Base-by-base conservation (phyloP, 2,888 invertebrate species). In the Tinea trinotella region DNA sequence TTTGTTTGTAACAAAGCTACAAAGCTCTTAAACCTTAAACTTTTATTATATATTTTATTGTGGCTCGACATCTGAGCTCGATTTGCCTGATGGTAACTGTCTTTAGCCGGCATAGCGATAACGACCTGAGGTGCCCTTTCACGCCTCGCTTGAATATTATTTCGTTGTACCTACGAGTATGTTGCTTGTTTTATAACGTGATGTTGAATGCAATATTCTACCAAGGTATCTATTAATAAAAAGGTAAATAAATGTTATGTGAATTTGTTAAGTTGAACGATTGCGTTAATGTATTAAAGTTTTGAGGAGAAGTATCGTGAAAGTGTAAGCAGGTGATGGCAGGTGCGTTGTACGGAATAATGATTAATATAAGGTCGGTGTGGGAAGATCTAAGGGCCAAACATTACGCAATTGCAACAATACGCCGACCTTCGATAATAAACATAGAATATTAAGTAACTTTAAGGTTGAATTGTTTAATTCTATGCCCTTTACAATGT, bases 361-460 rank as follows among this genome's bases (percentile, higher is more conserved):
- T 40, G 40, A 40, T 30, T 30, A 30, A 30, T n/a, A n/a, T n/a
- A n/a, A n/a, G n/a, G n/a, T n/a, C n/a, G 40, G 40, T 40, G 40
- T 40, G 40, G 40, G 40, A 13, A 30, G 40, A 40, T 15, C 17
- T n/a, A 40, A 40, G 40, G 40, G 40, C 40, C 40, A 13, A 17
- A 2, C 30, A 30, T 30, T 30, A 30, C 30, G 30, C 30, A 40
- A 40, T 40, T 40, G 40, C 40, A 17, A 7, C 17, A 40, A 40
- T 9, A 40, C 7, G 13, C 17, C 40, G 13, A 40, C 40, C 40
- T 40, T 17, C 40, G 17, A 15, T 7, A 40, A 40, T 40, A 40
- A 30, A 30, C 40, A 15, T n/a, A 40, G 15, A 40, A 40, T 40
- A 40, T 40, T 40, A 17, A 17, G 40, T 17, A 40, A 40, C 40